Evolutionary conservation across 2,797 vertebrate genomes (phyloP).

Genomic region (Sebastolobus alascanus): DNA sequence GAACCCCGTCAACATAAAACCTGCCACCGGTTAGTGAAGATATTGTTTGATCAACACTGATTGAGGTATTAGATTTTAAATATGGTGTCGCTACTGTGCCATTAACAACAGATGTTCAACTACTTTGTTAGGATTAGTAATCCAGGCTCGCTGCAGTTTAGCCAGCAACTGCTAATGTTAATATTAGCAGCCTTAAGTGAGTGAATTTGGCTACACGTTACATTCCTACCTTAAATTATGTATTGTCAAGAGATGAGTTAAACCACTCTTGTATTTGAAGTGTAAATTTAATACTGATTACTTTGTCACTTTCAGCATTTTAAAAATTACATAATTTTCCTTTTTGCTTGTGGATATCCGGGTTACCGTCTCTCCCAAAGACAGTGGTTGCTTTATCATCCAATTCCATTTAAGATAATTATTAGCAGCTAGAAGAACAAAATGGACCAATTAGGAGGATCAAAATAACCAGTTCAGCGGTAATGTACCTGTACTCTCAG

Average conservation of each 20-base stretch:
- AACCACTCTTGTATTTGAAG: background rate
- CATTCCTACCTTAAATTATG: conserved; percentile 1
- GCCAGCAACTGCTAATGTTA: conserved; percentile 9
- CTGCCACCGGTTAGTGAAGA: background rate
- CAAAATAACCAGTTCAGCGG: background rate
- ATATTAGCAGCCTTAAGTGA: conserved; percentile 21
- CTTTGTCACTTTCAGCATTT: background rate
- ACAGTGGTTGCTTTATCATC: background rate
- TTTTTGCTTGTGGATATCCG: conserved; percentile 1
- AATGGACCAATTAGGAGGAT: background rate
- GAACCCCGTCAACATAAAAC: background rate
- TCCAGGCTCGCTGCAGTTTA: background rate
- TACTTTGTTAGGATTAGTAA: background rate
- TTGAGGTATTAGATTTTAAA: background rate
- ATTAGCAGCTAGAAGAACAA: background rate
- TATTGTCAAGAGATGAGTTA: background rate
- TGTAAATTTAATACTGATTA: background rate
- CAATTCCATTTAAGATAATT: too few relatives aligned
- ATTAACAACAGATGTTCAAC: background rate
- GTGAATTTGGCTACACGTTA: background rate
- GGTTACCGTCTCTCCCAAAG: background rate
- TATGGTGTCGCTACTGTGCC: background rate
- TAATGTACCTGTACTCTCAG: background rate
- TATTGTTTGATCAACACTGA: background rate
- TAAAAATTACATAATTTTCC: background rate